Evolutionary conservation across 1,140 invertebrate genomes (phyloP).

Genomic region (Rhagoletis zephyria): DNA sequence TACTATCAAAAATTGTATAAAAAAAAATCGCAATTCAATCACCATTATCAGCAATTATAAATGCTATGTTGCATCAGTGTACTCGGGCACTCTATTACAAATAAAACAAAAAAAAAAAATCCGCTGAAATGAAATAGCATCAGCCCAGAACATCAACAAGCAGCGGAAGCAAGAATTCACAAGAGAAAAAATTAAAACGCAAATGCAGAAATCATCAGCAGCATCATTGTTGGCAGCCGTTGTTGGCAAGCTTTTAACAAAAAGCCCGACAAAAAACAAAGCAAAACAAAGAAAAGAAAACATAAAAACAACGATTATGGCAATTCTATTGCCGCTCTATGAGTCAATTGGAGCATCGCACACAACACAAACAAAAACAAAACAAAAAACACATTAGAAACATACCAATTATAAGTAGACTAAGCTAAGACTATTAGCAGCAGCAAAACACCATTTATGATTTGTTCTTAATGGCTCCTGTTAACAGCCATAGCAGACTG

Average conservation of each 20-base stretch:
- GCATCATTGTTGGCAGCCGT: neutral
- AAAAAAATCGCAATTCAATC: too few relatives aligned
- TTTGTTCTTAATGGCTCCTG: slow-evolving; percentile 1
- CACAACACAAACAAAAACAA: too few relatives aligned
- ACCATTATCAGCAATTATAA: too few relatives aligned
- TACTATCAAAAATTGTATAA: too few relatives aligned
- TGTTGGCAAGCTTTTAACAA: neutral
- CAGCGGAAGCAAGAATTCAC: neutral
- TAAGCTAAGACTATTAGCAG: too few relatives aligned
- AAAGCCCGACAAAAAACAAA: neutral
- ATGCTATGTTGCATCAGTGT: too few relatives aligned
- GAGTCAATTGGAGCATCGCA: slow-evolving; percentile 16
- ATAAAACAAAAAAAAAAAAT: too few relatives aligned
- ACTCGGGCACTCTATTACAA: too few relatives aligned
- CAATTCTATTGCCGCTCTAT: slow-evolving; percentile 26
- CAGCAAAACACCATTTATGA: neutral
- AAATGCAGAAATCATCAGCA: slow-evolving; percentile 36
- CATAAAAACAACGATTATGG: neutral
- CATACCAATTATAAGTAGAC: neutral
- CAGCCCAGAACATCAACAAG: neutral
- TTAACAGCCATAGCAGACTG: neutral
- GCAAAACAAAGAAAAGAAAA: too few relatives aligned
- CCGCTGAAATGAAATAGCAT: neutral
- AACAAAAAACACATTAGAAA: neutral
- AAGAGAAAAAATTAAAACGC: neutral